Evolutionary conservation across 2,888 invertebrate species (phyloP).

Genomic region (Ametastegia equiseti): DNA sequence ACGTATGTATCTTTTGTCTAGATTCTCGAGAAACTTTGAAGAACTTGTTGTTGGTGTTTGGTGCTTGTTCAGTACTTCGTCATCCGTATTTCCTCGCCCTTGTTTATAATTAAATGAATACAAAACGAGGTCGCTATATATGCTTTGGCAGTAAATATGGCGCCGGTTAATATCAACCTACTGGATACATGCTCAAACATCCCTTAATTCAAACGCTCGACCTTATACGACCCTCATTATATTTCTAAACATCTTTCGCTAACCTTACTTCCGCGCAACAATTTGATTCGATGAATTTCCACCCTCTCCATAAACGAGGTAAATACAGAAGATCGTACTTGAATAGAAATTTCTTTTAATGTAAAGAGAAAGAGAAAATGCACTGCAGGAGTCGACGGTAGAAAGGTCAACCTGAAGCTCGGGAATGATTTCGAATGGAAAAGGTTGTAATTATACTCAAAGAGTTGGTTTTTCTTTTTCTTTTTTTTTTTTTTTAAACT

Average conservation of each 20-base stretch:
- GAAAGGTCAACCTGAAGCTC: background rate
- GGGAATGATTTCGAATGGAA: background rate
- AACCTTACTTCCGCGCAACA: too few species aligned
- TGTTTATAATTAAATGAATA: constrained; percentile 33
- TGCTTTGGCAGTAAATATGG: background rate
- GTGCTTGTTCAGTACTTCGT: constrained; percentile 18
- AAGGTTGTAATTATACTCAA: background rate
- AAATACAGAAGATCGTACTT: too few species aligned
- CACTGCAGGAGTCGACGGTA: too few species aligned
- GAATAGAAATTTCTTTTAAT: too few species aligned
- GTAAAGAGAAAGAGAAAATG: too few species aligned
- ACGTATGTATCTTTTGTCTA: constrained; percentile 17
- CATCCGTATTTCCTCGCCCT: constrained; percentile 13
- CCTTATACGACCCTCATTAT: too few species aligned
- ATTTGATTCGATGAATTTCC: too few species aligned
- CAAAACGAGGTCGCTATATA: background rate
- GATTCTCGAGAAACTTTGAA: constrained; percentile 27
- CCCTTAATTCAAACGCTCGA: too few species aligned
- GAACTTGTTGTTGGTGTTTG: constrained; percentile 30
- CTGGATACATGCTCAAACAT: background rate
- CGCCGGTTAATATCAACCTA: background rate
- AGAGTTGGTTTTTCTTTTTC: background rate
- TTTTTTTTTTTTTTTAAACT: too few species aligned
- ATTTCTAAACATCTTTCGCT: too few species aligned
- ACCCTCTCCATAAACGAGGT: too few species aligned